Conservation (phyloP, 1,140 invertebrate species). For the Cotesia chilonis region DNA sequence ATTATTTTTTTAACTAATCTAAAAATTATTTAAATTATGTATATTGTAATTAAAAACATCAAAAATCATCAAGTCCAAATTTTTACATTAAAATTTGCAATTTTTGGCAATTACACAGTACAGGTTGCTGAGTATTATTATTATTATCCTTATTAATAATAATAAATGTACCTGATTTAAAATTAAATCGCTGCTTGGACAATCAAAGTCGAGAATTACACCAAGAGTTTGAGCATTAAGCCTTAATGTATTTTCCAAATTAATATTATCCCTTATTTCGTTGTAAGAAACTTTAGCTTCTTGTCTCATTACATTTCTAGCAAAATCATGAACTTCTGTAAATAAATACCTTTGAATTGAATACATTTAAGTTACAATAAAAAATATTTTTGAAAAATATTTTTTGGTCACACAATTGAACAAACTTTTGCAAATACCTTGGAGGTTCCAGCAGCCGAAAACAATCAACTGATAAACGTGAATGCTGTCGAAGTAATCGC, state of each 20-base stretch:
- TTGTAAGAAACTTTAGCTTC: conserved; percentile 36
- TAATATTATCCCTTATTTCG: conserved; percentile 34
- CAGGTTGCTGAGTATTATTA: too few relatives aligned
- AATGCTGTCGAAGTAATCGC: conserved; percentile 35
- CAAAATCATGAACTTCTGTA: conserved; percentile 38
- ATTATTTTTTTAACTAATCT: too few relatives aligned
- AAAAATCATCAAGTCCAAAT: too few relatives aligned
- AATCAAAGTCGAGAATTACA: conserved; percentile 49
- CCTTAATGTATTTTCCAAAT: conserved; percentile 41
- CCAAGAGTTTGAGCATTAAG: conserved; percentile 52
- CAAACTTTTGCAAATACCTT: conserved; percentile 14
- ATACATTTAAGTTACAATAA: too few relatives aligned
- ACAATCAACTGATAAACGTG: conserved; percentile 39
- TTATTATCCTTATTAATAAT: too few relatives aligned
- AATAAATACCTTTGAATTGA: neutral
- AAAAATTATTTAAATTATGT: neutral
- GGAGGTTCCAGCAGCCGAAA: conserved; percentile 42
- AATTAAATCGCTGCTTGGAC: conserved; percentile 39
- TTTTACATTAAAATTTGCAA: too few relatives aligned
- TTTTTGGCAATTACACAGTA: too few relatives aligned
- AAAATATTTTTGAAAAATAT: too few relatives aligned
- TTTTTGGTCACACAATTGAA: neutral
- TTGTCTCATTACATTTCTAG: conserved; percentile 16
- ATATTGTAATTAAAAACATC: neutral
- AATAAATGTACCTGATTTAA: conserved; percentile 24